A percentile compares a stretch with the other conserved stretches of the same genome.
Conservation (phyloP, 2,113 vertebrate species). For the Istiophorus platypterus region DNA sequence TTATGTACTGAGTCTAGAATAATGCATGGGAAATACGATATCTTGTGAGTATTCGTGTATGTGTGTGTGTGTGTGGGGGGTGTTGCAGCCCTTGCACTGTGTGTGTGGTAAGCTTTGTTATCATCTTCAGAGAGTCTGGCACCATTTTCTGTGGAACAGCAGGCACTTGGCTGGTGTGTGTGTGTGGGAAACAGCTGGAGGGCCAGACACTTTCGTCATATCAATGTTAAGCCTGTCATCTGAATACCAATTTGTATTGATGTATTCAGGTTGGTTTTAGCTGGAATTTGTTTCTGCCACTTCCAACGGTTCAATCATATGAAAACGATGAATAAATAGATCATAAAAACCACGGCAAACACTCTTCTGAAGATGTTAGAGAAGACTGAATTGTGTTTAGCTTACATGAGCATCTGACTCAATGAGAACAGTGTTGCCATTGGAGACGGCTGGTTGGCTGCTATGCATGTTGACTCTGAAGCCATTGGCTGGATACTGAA, state of each 20-base stretch:
- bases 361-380: background rate
- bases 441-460: conserved; percentile 54
- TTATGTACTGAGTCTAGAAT: conserved; percentile 29
- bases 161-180: background rate
- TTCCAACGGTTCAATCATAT: conserved; percentile 10
- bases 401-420: conserved; percentile 68
- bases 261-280: conserved; percentile 25
- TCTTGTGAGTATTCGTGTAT: conserved; percentile 11
- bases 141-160: conserved; percentile 20
- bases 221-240: conserved; percentile 22
- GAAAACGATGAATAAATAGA: conserved; percentile 18
- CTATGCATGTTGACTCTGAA: conserved; percentile 50
- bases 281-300: conserved; percentile 7
- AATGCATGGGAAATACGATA: conserved; percentile 55
- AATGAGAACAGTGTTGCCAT: conserved; percentile 34
- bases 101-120: conserved; percentile 17
- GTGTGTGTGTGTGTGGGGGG: background rate
- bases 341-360: conserved; percentile 6
- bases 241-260: conserved; percentile 39
- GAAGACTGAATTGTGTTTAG: conserved; percentile 55
- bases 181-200: conserved; percentile 36
- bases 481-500: conserved; percentile 75
- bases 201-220: conserved; percentile 4
- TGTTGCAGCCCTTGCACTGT: background rate
- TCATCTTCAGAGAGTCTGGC: conserved; percentile 12